Percentiles rank a stretch among this genome's conserved stretches.
phyloP scores from a whole-genome alignment of 2,797 vertebrate genomes.

The Margarornis squamiger region DNA sequence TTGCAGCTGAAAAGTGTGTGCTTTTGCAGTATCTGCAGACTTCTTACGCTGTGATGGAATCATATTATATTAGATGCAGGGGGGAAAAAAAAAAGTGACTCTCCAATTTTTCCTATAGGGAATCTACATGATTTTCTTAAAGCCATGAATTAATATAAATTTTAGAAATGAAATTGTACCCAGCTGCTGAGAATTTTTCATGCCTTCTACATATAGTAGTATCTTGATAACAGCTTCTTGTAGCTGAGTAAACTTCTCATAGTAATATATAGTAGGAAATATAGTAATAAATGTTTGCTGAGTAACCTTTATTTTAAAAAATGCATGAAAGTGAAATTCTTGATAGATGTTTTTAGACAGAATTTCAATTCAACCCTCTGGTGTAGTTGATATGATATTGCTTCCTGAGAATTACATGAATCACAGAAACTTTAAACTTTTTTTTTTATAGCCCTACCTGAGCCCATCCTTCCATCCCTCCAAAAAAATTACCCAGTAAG shows the following conservation, averaged over 20 bases:
- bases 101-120: not conserved
- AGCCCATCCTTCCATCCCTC: constrained; percentile 92
- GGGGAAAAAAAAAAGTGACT: not conserved
- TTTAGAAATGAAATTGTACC: not conserved
- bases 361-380: not conserved
- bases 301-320: constrained; percentile 30
- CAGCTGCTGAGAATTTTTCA: not conserved
- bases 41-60: not conserved
- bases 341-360: not conserved
- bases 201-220: not conserved
- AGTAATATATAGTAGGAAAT: not conserved
- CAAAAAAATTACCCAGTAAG: constrained; percentile 95
- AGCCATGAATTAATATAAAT: not conserved
- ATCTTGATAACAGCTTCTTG: not conserved
- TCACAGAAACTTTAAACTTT: constrained; percentile 73
- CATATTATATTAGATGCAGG: not conserved
- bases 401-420: constrained; percentile 63
- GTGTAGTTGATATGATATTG: constrained; percentile 47
- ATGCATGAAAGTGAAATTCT: constrained; percentile 30
- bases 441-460: constrained; percentile 85
- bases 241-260: not conserved
- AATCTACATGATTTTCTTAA: not conserved
- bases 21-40: not conserved
- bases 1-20: not conserved
- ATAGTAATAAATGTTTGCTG: not conserved